These are phyloP conservation scores for Bungarus multicinctus DNA, from an alignment of 2,113 vertebrate genomes.

Conservation along the genomic window DNA sequence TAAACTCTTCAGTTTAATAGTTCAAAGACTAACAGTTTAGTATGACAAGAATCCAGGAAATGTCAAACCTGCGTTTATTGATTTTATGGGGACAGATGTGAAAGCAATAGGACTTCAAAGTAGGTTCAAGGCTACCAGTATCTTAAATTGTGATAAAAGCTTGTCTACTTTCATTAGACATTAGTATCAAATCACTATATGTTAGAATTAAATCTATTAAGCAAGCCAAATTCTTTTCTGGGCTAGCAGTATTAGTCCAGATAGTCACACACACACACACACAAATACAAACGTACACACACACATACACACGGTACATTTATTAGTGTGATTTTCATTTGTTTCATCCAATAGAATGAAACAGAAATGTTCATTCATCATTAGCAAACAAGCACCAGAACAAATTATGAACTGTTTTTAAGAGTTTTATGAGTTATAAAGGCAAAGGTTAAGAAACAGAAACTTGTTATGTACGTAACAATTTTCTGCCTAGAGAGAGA, in stretches of 20 bases:
- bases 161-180: neutral
- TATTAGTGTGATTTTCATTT: constrained; percentile 25
- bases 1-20: neutral
- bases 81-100: neutral
- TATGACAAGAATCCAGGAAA: neutral
- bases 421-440: constrained; percentile 23
- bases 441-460: constrained; percentile 10
- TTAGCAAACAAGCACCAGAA: constrained; percentile 46
- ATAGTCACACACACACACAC: neutral
- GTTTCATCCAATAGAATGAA: neutral
- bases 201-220: neutral
- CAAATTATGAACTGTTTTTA: constrained; percentile 16
- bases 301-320: neutral
- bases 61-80: neutral
- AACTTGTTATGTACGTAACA: constrained; percentile 10
- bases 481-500: constrained; percentile 22
- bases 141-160: neutral
- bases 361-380: constrained; percentile 47
- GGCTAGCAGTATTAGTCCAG: neutral
- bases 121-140: neutral
- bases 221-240: neutral
- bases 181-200: neutral
- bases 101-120: neutral
- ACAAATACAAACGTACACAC: neutral
- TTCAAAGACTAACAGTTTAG: constrained; percentile 23